Evolutionary conservation across 2,888 invertebrate genomes (phyloP).

Genomic region (Rotaria sp.): DNA sequence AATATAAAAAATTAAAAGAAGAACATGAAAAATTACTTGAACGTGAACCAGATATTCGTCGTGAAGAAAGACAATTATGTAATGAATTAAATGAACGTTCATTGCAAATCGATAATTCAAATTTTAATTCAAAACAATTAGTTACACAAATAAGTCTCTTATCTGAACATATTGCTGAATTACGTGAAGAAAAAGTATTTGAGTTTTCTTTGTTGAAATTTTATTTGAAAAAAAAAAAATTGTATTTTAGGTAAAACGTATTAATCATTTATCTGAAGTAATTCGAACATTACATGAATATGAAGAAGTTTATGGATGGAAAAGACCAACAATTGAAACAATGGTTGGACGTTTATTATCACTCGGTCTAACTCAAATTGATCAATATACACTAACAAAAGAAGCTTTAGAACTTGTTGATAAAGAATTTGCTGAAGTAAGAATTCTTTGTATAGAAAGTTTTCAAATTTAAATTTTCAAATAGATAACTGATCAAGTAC

Average conservation of each 20-base stretch:
- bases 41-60: slow-evolving; percentile 3
- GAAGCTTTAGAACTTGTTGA: slow-evolving; percentile 12
- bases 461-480: too few relatives aligned
- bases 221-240: background rate
- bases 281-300: background rate
- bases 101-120: background rate
- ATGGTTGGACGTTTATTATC: slow-evolving; percentile 2
- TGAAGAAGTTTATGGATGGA: slow-evolving; percentile 27
- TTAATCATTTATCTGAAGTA: background rate
- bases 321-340: slow-evolving; percentile 5
- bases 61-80: slow-evolving; percentile 25
- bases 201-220: background rate
- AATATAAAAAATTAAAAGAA: background rate
- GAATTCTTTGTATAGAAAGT: too few relatives aligned
- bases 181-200: background rate
- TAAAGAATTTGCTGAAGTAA: slow-evolving; percentile 16
- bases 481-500: background rate
- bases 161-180: background rate
- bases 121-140: background rate
- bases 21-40: slow-evolving; percentile 17
- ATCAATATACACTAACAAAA: slow-evolving; percentile 6
- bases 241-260: background rate
- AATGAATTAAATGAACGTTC: slow-evolving; percentile 25
- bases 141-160: slow-evolving; percentile 3
- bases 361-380: background rate